Evolutionary conservation across 2,113 vertebrate genomes (phyloP).

Genomic region (Pedetes capensis): DNA sequence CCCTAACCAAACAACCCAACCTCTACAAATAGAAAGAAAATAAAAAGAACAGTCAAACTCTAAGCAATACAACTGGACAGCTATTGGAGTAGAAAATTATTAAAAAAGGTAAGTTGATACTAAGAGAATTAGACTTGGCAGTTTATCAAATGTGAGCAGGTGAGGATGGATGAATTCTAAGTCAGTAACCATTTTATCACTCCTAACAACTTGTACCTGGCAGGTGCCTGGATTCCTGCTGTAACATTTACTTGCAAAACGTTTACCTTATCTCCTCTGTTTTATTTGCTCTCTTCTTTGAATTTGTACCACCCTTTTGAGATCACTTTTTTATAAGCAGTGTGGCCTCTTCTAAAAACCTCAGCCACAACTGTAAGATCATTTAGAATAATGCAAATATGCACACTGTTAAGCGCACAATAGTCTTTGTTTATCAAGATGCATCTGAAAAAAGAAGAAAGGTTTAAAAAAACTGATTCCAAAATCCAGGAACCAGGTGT

Average conservation of each 20-base stretch:
- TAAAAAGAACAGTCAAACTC: too few relatives aligned
- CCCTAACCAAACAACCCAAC: too few relatives aligned
- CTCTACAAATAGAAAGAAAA: too few relatives aligned
- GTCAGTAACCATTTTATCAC: constrained; percentile 36
- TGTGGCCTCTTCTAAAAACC: neutral
- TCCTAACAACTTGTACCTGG: constrained; percentile 62
- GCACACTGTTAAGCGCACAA: neutral
- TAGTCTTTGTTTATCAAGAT: constrained; percentile 6
- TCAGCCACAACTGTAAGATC: neutral
- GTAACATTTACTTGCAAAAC: neutral
- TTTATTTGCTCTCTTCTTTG: neutral
- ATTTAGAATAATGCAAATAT: neutral
- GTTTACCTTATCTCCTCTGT: neutral
- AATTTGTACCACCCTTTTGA: neutral
- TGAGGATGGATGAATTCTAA: constrained; percentile 32
- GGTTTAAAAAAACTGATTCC: neutral
- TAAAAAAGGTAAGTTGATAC: constrained; percentile 36
- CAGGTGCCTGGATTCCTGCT: constrained; percentile 56
- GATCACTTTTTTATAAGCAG: neutral
- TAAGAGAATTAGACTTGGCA: constrained; percentile 57
- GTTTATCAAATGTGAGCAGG: constrained; percentile 43
- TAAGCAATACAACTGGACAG: neutral
- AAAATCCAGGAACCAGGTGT: neutral
- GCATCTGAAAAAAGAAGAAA: neutral
- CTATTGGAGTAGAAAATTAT: constrained; percentile 23